Base-by-base conservation (phyloP, 2,797 vertebrate genomes). In the Falco berigora region DNA sequence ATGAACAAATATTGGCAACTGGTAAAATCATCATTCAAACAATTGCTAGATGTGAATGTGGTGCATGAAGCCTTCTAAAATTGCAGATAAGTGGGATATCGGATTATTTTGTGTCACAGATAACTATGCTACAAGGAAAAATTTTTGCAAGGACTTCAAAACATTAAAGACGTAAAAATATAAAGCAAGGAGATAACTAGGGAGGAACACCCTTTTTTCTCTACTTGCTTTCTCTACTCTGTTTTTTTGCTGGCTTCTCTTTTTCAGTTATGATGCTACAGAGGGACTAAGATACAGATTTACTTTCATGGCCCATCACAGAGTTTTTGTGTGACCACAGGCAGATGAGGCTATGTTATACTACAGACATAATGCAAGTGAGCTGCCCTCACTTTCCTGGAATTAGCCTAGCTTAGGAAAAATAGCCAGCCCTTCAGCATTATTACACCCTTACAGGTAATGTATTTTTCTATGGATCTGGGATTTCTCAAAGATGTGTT, bases 401-500 rank as follows among this genome's bases (percentile, higher is more conserved):
- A 96, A 85, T 94, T 72, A 96, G 62, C 72, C 84, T 66, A 55
- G 42, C 75, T 83, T 52, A 86, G 84, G 86, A 85, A 85, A 92
- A 93, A 74, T 69, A 76, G 49, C 78, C 93, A 91, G 18, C 55
- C 61, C 84, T 85, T 91, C 88, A 77, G 63, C 68, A 27, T 95
- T 93, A 94, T 80, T 95, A 46, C 49, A 77, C 81, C 72, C 95
- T 95, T 72, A 84, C 50, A 93, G 34, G 72, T 90, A 83, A 77
- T 93, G 78, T 89, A 58, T 92, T 94, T 74, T 93, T 61, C 74
- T 83, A 83, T 91, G 90, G 78, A 87, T 77, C 78, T 97, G 92
- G 86, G 94, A 96, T 87, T 94, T 92, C 94, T 91, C 75, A 61
- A 94, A 80, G 86, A 93, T 92, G 88, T 22, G 6, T 58, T 94